Conservation (phyloP, 1,140 invertebrate genomes). For the Fopius arisanus region DNA sequence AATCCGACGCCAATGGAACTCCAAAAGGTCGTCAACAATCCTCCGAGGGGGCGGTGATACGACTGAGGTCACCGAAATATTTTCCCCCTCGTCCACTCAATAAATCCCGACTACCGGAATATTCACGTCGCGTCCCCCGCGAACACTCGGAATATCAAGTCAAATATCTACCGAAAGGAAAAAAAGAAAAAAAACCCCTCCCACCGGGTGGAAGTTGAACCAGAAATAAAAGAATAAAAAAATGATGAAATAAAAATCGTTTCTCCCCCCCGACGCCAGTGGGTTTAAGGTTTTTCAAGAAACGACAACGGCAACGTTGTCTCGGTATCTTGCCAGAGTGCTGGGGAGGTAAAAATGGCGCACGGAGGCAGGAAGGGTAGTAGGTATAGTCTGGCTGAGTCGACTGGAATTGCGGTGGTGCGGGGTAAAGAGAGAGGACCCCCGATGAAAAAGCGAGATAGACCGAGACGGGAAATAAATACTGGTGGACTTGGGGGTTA, state of each 20-base stretch:
- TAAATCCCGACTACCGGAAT: background rate
- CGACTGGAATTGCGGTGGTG: background rate
- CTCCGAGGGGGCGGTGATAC: slow-evolving; percentile 7
- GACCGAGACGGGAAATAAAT: background rate
- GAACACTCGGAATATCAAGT: background rate
- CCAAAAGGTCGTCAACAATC: background rate
- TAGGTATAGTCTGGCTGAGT: slow-evolving; percentile 8
- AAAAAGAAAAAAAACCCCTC: too few species aligned
- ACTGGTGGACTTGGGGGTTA: background rate
- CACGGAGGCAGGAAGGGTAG: slow-evolving; percentile 20
- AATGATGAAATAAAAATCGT: background rate
- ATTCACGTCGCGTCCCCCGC: background rate
- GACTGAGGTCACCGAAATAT: slow-evolving; percentile 1
- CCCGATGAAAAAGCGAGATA: background rate
- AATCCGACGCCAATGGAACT: slow-evolving; percentile 1
- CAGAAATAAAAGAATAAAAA: background rate
- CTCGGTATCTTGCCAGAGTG: background rate
- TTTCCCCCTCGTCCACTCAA: background rate
- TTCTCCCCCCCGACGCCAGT: background rate
- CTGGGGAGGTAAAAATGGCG: slow-evolving; percentile 29
- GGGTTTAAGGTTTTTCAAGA: background rate
- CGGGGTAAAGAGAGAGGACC: background rate
- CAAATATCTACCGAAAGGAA: background rate
- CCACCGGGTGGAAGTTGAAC: background rate
- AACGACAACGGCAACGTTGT: slow-evolving; percentile 22